Evolutionary conservation across 2,888 invertebrate species (phyloP).

Genomic region (Loripinus fragilis): DNA sequence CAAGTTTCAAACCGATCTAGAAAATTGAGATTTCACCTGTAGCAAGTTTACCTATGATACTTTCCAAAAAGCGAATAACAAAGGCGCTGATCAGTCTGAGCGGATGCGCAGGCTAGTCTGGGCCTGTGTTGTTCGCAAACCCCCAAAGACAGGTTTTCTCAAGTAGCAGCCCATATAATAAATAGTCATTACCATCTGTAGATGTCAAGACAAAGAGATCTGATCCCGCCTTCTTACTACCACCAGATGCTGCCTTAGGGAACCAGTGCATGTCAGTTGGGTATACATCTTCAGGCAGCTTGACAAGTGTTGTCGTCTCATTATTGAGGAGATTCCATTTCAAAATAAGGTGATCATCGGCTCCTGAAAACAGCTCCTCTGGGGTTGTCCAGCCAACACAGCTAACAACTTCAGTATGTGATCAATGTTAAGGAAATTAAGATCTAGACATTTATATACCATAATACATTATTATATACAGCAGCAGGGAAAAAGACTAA

Average conservation of each 20-base stretch:
- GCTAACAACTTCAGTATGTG: constrained; percentile 89
- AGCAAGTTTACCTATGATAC: no score
- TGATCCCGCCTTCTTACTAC: constrained; percentile 84
- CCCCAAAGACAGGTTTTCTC: no score
- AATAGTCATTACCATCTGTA: constrained; percentile 95
- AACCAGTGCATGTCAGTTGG: constrained; percentile 96
- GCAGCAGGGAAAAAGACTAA: no score
- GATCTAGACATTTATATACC: no score
- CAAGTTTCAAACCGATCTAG: no score
- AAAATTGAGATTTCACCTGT: no score
- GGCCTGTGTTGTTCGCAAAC: no score
- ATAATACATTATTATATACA: no score
- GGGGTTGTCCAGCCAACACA: constrained; percentile 97
- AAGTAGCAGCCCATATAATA: no score
- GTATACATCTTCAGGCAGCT: constrained; percentile 92
- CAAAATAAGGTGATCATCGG: constrained; percentile 95
- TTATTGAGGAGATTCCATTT: constrained; percentile 94
- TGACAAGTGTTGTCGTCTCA: constrained; percentile 89
- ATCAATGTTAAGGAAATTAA: constrained; percentile 69
- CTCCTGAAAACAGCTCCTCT: constrained; percentile 96
- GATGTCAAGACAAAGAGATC: constrained; percentile 94
- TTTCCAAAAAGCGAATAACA: no score
- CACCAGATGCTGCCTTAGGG: constrained; percentile 86
- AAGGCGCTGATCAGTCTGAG: no score
- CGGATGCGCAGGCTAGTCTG: no score